phyloP scores from a whole-genome alignment of 2,113 vertebrate genomes.

The Pongo pygmaeus region DNA sequence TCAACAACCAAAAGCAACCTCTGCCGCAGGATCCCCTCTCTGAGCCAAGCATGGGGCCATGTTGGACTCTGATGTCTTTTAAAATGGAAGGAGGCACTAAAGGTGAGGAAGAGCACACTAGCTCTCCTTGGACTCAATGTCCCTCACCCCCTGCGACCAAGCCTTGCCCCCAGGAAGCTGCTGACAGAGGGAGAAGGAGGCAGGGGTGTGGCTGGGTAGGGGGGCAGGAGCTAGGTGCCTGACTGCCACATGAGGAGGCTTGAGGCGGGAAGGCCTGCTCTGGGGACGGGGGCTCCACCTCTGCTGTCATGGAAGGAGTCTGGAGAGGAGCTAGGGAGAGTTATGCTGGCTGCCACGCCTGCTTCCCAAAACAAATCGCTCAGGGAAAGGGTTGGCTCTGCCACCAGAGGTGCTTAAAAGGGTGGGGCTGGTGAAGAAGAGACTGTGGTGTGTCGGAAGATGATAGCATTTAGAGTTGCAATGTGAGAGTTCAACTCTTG shows the following conservation, averaged over 20 bases:
- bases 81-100: not conserved
- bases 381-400: not conserved
- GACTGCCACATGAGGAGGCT: not conserved
- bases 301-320: not conserved
- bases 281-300: too few species aligned
- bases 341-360: not conserved
- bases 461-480: not conserved
- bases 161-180: not conserved
- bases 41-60: not conserved
- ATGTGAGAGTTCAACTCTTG: not conserved
- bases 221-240: not conserved
- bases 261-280: not conserved
- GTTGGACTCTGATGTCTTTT: not conserved
- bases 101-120: not conserved
- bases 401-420: not conserved
- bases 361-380: too few species aligned
- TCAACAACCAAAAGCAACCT: not conserved
- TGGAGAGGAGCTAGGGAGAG: not conserved
- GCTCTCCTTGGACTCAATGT: not conserved
- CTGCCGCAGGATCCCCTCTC: not conserved
- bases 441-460: not conserved
- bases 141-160: not conserved
- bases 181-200: not conserved
- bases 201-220: too few species aligned
- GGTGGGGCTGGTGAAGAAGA: not conserved